Percentiles rank a stretch among this genome's conserved stretches.
phyloP scores from a whole-genome alignment of 2,113 vertebrate species.

The Hylia prasina region DNA sequence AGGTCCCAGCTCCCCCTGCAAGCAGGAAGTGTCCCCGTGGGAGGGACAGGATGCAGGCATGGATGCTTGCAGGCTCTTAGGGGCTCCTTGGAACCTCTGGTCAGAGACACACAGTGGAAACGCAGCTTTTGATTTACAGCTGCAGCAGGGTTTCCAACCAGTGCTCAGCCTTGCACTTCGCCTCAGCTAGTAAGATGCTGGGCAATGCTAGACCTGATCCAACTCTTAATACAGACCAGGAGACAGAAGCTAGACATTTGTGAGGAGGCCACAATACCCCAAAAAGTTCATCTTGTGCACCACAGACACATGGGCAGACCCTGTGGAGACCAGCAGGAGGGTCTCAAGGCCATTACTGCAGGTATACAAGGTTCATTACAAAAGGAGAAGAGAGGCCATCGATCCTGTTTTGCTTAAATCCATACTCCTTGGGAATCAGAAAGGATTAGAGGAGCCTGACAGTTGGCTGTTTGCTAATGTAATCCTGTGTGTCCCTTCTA shows the following conservation, averaged over 20 bases:
- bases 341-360: rapidly evolving
- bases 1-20: not conserved
- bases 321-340: not conserved
- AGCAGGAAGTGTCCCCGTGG: rapidly evolving
- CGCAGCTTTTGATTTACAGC: not conserved
- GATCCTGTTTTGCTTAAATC: not conserved
- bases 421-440: not conserved
- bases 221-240: not conserved
- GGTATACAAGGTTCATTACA: not conserved
- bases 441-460: not conserved
- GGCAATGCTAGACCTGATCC: not conserved
- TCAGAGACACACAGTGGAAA: not conserved
- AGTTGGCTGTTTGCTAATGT: not conserved
- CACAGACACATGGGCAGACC: not conserved
- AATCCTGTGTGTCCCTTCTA: not conserved
- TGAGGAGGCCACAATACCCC: not conserved
- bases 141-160: not conserved
- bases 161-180: not conserved
- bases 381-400: not conserved
- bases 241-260: not conserved
- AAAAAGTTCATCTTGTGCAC: not conserved
- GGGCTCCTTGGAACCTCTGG: not conserved
- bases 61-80: not conserved
- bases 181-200: not conserved
- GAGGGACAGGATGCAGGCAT: rapidly evolving